Evolutionary conservation across 2,888 invertebrate genomes (phyloP), one percentile per base, ranked within the genome.

Genomic region (Apodemia duryi): DNA sequence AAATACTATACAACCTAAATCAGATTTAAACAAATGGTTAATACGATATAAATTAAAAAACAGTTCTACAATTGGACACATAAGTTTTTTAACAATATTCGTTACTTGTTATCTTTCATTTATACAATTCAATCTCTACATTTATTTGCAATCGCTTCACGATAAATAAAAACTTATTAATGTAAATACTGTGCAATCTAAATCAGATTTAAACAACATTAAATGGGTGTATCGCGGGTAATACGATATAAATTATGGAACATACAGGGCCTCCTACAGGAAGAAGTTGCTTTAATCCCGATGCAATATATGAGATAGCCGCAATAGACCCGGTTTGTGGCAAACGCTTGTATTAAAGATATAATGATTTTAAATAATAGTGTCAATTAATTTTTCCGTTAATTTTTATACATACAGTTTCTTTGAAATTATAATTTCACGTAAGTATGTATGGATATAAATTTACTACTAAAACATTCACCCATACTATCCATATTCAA

Each of bases 181-280:
- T 57, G 62, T 63, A 68, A 70, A 68, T 69, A 62, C 62, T 63
- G 10, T 67, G 69, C 68, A 66, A 68, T 57, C 57, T 67, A 63
- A 69, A 68, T 69, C 68, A 61, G 70, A 70, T 68, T 68, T 62
- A 62, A 70, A 62, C 66, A 66, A 67, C 67, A 69, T 69, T 67
- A 70, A 71, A 68, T 67, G 67, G 67, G 66, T 68, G 69, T 68
- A 68, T 64, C 69, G 63, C 57, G 65, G 13, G 62, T 67, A 57
- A 70, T 70, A 70, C 67, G 67, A 67, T 68, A 71, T 74, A 73
- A 71, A 72, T 71, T 71, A 70, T 65, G 64, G 43, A 68, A 66
- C 66, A 64, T 65, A 67, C 64, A 68, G 65, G 13, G 46, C 68
- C 67, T 68, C 71, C 69, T 71, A 67, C 70, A 67, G 69, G 70